Evolutionary conservation across 2,113 vertebrate species (phyloP), one percentile per base, ranked within the genome.

Genomic region (Actinemys pallida): DNA sequence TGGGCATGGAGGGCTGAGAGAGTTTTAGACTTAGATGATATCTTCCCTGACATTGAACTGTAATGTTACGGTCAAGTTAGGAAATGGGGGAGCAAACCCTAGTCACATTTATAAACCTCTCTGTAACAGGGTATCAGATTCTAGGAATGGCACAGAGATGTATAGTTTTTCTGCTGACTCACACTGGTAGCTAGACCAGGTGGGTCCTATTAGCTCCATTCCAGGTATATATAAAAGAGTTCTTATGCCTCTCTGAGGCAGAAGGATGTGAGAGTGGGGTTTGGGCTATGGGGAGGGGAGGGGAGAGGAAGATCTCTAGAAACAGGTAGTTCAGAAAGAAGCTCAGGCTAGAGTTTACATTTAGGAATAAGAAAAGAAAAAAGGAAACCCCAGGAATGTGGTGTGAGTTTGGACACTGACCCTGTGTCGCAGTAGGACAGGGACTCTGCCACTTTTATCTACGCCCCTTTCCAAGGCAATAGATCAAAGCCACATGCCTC

Each of bases 1-100:
- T 94, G 91, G 95, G 90, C 92, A 95, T 88, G 84, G 80, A 90
- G 87, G 65, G 89, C 50, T 81, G 84, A 78, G 88, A 90, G 85
- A 86, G 54, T 17, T 87, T 3, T 8, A 76, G 47, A 83, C 87
- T 65, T 69, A 81, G 47, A 79, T 47, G 45, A 85, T 35, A 59
- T 88, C 69, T 88, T 47, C 95, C 47, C 86, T 81, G 69, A 93
- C 81, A 45, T 84, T n/a, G 57, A 0, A 69, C 84, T 2, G 0
- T 72, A 78, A 84, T 2, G 24, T 69, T 87, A 90, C 87, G 54
- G 92, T 57, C 81, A 81, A 25, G 75, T 42, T 47, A 78, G 25
- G 24, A 27, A 65, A 9, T 1, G 16, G 31, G 50, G 69, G 10
- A 42, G 75, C 88, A 42, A 4, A 0, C n/a, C 50, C 45, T 0